phyloP scores from a whole-genome alignment of 2,113 vertebrate species.

The Oncorhynchus mykiss region DNA sequence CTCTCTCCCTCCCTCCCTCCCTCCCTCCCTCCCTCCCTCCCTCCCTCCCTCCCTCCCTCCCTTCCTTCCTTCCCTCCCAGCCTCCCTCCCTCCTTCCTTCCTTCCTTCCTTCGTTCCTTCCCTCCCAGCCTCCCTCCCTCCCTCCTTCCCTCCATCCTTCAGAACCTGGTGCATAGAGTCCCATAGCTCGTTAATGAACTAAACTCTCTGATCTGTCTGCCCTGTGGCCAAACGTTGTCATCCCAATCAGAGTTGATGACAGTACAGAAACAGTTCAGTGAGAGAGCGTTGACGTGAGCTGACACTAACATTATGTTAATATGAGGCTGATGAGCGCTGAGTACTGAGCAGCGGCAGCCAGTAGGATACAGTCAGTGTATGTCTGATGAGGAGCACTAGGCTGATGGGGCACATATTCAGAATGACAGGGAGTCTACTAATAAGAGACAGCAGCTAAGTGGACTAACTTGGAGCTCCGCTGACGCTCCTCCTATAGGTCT shows the following conservation, averaged over 20 bases:
- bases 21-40: not conserved
- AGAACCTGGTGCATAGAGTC: not conserved
- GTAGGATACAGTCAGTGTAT: not conserved
- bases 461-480: too few relatives aligned
- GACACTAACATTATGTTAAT: slow-evolving; percentile 2
- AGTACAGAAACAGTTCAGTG: not conserved
- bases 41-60: not conserved
- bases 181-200: not conserved
- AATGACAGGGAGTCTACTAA: not conserved
- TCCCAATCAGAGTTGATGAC: slow-evolving; percentile 4
- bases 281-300: not conserved
- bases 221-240: slow-evolving; percentile 1
- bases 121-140: not conserved
- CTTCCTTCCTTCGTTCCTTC: not conserved
- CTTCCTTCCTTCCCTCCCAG: too few relatives aligned
- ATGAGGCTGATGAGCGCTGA: too few relatives aligned
- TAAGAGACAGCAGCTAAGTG: not conserved
- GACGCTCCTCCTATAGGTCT: too few relatives aligned
- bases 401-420: not conserved
- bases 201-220: not conserved
- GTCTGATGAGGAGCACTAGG: not conserved
- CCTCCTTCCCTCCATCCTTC: not conserved
- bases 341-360: not conserved
- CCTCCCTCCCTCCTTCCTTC: too few relatives aligned
- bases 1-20: too few relatives aligned